Base-by-base conservation (phyloP, 2,888 invertebrate species). In the Pseudococcus jackbeardsleyi region DNA sequence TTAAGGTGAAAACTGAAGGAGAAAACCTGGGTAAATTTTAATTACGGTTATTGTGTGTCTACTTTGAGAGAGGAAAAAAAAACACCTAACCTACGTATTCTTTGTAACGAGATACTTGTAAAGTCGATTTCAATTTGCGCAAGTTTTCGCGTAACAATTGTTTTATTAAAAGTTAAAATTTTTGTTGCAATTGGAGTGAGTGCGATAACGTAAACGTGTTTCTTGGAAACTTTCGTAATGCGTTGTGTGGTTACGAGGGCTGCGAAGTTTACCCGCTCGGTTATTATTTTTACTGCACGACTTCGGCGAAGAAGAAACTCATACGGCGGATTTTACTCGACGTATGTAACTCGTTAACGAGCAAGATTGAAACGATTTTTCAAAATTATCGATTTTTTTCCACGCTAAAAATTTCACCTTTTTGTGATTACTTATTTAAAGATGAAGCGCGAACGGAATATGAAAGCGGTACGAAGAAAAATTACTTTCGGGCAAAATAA, bases 61-160 rank as follows among this genome's bases (percentile, higher is more conserved):
- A 42, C 42, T 33, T 12, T 46, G 79, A 9, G 7, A 39, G 39
- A 39, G 39, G 39, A 46, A 46, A 42, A 79, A 79, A 12, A 11
- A 77, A 6, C n/a, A n/a, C n/a, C n/a, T n/a, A n/a, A n/a, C n/a
- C 22, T 22, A 33, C 12, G 72, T 72, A 64, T 77, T 39, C 39
- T 77, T 77, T 39, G 77, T 39, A 77, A 77, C 39, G 39, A 77
- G 77, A 39, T 77, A 79, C 46, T 79, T 46, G 42, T n/a, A 26
- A 46, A 46, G 79, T 77, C 17, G 77, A 79, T 79, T 79, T 79
- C 79, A 79, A 79, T 79, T 79, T 79, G 46, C 46, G 19, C 79
- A 19, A 79, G 79, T 79, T 79, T 79, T 79, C 79, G 46, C 79
- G n/a, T 79, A 42, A 19, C 79, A 42, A 79, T 79, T 79, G 79